A percentile compares a stretch with the other conserved stretches of the same genome.
Evolutionary conservation across 2,888 invertebrate species (phyloP).

Genomic region (Cosmia pyralina): DNA sequence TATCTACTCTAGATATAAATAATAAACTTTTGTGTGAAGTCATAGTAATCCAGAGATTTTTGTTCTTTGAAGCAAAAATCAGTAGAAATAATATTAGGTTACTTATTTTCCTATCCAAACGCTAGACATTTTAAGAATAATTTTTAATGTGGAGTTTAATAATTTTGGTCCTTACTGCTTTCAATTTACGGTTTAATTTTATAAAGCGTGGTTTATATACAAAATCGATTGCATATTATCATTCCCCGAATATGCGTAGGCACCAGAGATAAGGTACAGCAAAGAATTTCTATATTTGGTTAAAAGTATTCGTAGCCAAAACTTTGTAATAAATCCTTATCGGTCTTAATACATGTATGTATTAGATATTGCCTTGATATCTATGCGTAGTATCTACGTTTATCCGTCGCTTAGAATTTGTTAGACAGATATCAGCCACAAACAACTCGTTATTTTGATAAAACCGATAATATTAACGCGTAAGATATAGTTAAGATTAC

Average conservation of each 20-base stretch:
- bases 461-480: slow-evolving; percentile 27
- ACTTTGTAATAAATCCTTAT: slow-evolving; percentile 39
- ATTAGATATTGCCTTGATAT: slow-evolving; percentile 54
- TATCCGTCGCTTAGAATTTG: slow-evolving; percentile 41
- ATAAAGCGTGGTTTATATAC: background rate
- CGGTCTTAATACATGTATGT: slow-evolving; percentile 35
- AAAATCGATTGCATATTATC: slow-evolving; percentile 3
- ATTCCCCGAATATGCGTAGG: slow-evolving; percentile 10
- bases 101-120: background rate
- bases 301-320: slow-evolving; percentile 33
- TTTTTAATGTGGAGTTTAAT: background rate
- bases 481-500: slow-evolving; percentile 44
- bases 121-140: background rate
- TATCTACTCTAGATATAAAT: background rate
- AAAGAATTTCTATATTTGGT: slow-evolving; percentile 41
- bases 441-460: slow-evolving; percentile 28
- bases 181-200: background rate
- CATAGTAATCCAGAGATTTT: background rate
- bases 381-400: slow-evolving; percentile 18
- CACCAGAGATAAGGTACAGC: slow-evolving; percentile 35
- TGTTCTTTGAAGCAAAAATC: background rate
- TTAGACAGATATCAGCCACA: slow-evolving; percentile 25
- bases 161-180: background rate
- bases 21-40: background rate
- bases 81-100: background rate